Conservation (phyloP, 2,888 invertebrate genomes). For the Dermolepida albohirtum region DNA sequence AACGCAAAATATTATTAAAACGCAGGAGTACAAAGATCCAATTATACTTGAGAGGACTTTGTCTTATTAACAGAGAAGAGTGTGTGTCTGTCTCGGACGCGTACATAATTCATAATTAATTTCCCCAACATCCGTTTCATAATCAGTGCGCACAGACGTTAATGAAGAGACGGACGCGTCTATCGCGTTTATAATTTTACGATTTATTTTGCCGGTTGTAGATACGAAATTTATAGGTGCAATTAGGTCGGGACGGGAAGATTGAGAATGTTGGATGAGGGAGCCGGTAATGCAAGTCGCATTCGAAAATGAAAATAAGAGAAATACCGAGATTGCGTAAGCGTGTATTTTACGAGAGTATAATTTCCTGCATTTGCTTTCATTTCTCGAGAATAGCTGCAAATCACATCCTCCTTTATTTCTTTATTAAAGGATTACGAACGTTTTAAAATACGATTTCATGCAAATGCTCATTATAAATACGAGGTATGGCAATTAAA, state of each 20-base stretch:
- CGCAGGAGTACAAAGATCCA: conserved; percentile 20
- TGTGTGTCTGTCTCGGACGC: conserved; percentile 8
- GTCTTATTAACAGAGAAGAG: conserved; percentile 2
- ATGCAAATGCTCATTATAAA: too few relatives aligned
- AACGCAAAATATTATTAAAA: conserved; percentile 17
- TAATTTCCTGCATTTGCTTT: too few relatives aligned
- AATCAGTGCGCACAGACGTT: conserved; percentile 6
- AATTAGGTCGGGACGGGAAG: conserved; percentile 14
- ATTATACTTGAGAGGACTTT: conserved; percentile 26
- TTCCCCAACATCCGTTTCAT: conserved; percentile 30
- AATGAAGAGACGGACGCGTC: conserved; percentile 7
- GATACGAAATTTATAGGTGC: conserved; percentile 27
- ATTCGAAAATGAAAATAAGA: conserved; percentile 17
- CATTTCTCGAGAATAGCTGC: too few relatives aligned
- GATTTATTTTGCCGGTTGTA: conserved; percentile 19
- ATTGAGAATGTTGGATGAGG: not conserved
- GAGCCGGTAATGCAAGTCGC: conserved; percentile 2
- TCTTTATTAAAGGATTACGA: too few relatives aligned
- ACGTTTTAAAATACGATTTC: too few relatives aligned
- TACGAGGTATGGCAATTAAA: too few relatives aligned
- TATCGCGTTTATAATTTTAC: conserved; percentile 19
- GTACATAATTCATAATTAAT: conserved; percentile 32
- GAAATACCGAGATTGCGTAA: not conserved
- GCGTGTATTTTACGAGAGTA: too few relatives aligned
- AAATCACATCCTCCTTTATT: too few relatives aligned